Percentiles rank a stretch among this genome's conserved stretches.
Conservation (phyloP, 2,888 invertebrate species). For the Nomada flava region DNA sequence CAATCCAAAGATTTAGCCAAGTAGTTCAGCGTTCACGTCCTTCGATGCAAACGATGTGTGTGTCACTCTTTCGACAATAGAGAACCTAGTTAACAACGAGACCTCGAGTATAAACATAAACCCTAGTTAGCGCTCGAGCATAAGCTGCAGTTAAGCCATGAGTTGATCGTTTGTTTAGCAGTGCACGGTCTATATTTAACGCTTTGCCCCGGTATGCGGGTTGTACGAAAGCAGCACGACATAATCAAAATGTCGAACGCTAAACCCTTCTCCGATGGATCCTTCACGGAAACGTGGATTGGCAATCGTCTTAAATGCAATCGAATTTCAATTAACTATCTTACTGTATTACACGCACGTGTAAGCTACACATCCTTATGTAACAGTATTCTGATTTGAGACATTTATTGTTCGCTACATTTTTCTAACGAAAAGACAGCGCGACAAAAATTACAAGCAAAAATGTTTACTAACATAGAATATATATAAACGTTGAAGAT, state of each 20-base stretch:
- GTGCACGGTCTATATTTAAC: constrained; percentile 74
- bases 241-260: constrained; percentile 69
- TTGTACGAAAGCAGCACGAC: constrained; percentile 72
- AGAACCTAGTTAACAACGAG: constrained; percentile 70
- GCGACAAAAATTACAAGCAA: not conserved
- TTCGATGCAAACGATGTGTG: constrained; percentile 50
- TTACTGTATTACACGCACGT: not conserved
- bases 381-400: no score
- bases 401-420: no score
- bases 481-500: not conserved
- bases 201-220: constrained; percentile 69
- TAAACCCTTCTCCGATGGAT: not conserved
- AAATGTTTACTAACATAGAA: not conserved
- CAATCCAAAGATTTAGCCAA: constrained; percentile 12
- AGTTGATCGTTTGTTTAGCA: constrained; percentile 79
- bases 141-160: constrained; percentile 77
- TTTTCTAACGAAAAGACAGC: no score
- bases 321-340: not conserved
- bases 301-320: not conserved
- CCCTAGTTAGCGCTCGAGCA: constrained; percentile 72
- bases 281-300: not conserved
- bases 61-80: constrained; percentile 62
- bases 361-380: no score
- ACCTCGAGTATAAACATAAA: constrained; percentile 72
- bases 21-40: constrained; percentile 3